Evolutionary conservation across 2,797 vertebrate species (phyloP).

Genomic region (Parotocinclus haroldoi): DNA sequence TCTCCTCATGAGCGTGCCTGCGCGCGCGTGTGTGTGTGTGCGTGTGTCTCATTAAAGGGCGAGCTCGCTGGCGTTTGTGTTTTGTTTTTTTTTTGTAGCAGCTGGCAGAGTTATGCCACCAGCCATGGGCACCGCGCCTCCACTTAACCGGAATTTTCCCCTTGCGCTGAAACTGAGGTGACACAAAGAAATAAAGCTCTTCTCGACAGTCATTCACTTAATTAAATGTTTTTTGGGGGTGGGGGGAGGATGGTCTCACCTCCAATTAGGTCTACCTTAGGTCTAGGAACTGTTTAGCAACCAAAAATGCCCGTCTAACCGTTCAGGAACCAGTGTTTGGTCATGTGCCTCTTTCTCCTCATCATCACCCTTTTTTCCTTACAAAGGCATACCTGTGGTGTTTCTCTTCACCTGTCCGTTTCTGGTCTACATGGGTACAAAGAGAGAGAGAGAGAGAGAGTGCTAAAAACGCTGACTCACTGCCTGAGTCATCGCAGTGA

Average conservation of each 20-base stretch:
- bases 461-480: constrained; percentile 71
- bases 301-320: no score
- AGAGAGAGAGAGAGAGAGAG: no score
- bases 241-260: background rate
- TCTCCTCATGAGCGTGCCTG: constrained; percentile 3
- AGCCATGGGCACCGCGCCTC: background rate
- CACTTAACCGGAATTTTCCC: background rate
- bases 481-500: constrained; percentile 57
- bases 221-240: background rate
- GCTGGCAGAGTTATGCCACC: background rate
- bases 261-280: background rate
- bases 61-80: background rate
- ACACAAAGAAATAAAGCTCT: background rate
- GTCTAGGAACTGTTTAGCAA: background rate
- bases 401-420: no score
- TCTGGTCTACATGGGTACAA: no score
- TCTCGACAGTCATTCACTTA: constrained; percentile 41
- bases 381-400: no score
- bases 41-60: constrained; percentile 1
- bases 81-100: constrained; percentile 7
- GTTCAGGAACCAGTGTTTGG: no score
- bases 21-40: background rate
- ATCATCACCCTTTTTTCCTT: no score
- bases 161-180: no score
- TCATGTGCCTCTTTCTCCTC: no score